These are phyloP conservation scores for Masnerella sp. DNA, from an alignment of 2,888 invertebrate species.

Conservation along the genomic window DNA sequence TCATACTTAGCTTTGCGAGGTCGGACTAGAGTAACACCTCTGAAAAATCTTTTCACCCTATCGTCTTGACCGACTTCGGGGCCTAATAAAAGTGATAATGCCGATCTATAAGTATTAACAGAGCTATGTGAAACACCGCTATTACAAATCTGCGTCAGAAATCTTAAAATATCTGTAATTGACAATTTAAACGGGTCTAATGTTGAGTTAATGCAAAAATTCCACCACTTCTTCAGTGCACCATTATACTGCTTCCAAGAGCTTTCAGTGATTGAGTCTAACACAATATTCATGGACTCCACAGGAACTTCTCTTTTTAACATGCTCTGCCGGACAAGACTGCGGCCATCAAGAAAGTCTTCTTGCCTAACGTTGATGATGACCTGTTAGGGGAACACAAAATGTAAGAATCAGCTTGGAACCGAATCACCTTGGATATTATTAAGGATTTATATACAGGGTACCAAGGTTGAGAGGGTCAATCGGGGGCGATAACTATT, in stretches of 20 bases:
- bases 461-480: conserved; percentile 5
- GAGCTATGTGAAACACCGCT: conserved; percentile 10
- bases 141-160: conserved; percentile 12
- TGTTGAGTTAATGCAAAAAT: neutral
- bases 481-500: conserved; percentile 68
- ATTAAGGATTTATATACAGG: conserved; percentile 36
- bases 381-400: conserved; percentile 17
- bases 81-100: conserved; percentile 22
- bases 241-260: conserved; percentile 42
- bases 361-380: conserved; percentile 2
- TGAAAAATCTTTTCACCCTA: conserved; percentile 28
- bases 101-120: conserved; percentile 35
- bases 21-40: conserved; percentile 13
- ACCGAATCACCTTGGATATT: conserved; percentile 25
- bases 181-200: conserved; percentile 3
- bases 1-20: conserved; percentile 37
- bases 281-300: conserved; percentile 16
- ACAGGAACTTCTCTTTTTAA: conserved; percentile 25
- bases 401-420: conserved; percentile 11
- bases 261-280: conserved; percentile 26
- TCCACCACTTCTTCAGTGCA: conserved; percentile 35
- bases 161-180: conserved; percentile 1
- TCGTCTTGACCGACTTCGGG: conserved; percentile 21
- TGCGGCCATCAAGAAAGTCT: conserved; percentile 31
- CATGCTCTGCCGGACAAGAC: conserved; percentile 39